Conservation (phyloP, 1,140 invertebrate species). For the Lasioglossum albipes region DNA sequence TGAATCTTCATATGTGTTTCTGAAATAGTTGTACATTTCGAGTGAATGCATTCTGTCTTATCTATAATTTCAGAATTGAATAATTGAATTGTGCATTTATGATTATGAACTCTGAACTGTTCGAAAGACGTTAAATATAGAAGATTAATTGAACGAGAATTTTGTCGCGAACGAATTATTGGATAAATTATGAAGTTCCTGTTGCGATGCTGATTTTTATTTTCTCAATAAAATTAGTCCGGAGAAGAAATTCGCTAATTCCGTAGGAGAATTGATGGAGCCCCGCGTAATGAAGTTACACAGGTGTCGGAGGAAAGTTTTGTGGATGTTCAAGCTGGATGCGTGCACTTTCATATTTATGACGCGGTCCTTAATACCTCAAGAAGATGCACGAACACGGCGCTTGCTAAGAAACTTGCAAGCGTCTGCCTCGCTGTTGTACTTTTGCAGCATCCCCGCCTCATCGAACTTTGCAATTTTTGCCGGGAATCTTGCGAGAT, state of each 20-base stretch:
- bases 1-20: too few relatives aligned
- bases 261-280: background rate
- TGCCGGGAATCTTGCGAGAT: background rate
- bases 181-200: too few relatives aligned
- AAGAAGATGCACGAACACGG: slow-evolving; percentile 54
- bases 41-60: too few relatives aligned
- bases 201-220: background rate
- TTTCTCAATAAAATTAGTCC: background rate
- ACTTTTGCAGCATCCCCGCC: background rate
- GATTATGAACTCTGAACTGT: too few relatives aligned
- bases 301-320: slow-evolving; percentile 42
- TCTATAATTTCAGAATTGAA: too few relatives aligned
- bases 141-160: too few relatives aligned
- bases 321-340: slow-evolving; percentile 43
- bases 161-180: too few relatives aligned
- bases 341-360: slow-evolving; percentile 64
- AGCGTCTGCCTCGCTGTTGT: background rate
- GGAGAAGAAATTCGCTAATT: background rate
- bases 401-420: slow-evolving; percentile 29
- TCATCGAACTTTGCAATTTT: slow-evolving; percentile 4
- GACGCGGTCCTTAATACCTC: slow-evolving; percentile 54
- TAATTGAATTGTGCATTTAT: too few relatives aligned
- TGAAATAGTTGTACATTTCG: too few relatives aligned
- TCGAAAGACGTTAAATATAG: too few relatives aligned
- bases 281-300: slow-evolving; percentile 2